Conservation (phyloP, 1,140 invertebrate species). For the Ceratoteleas bidentatus region DNA sequence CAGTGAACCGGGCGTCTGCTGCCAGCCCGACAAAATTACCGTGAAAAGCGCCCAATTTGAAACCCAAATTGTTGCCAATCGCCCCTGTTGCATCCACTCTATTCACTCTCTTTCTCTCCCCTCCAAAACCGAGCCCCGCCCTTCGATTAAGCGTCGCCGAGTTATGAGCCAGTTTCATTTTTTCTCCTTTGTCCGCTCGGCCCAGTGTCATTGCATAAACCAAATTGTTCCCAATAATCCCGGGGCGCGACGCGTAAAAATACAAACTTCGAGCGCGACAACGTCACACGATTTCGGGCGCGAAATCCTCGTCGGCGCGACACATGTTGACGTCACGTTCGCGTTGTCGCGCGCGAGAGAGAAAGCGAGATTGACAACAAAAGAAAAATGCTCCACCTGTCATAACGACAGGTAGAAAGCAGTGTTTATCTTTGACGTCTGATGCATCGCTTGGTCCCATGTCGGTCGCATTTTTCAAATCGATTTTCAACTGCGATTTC, state of each 20-base stretch:
- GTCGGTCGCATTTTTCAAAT: background rate
- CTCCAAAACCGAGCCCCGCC: constrained; percentile 1
- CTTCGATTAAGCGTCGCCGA: constrained; percentile 18
- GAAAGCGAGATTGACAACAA: constrained; percentile 6
- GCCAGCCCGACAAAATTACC: constrained; percentile 27
- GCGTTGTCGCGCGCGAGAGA: background rate
- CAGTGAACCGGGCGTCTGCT: background rate
- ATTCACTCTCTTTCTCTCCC: constrained; percentile 16
- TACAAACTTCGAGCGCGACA: constrained; percentile 17
- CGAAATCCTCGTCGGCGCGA: constrained; percentile 11
- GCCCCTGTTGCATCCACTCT: constrained; percentile 29
- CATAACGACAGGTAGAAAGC: constrained; percentile 6
- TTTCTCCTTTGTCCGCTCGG: constrained; percentile 27
- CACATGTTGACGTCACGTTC: constrained; percentile 34
- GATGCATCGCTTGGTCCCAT: background rate
- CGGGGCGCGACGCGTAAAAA: constrained; percentile 36
- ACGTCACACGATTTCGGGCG: constrained; percentile 26
- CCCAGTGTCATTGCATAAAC: constrained; percentile 30
- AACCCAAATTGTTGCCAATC: constrained; percentile 46
- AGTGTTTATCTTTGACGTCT: background rate
- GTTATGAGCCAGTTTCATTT: constrained; percentile 3
- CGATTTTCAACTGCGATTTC: background rate
- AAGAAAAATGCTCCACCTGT: constrained; percentile 17
- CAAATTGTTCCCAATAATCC: constrained; percentile 48
- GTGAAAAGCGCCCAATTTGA: constrained; percentile 47